A percentile compares a stretch with the other conserved stretches of the same genome.
phyloP scores from a whole-genome alignment of 2,113 vertebrate species.

The Orientallactaga bullata region DNA sequence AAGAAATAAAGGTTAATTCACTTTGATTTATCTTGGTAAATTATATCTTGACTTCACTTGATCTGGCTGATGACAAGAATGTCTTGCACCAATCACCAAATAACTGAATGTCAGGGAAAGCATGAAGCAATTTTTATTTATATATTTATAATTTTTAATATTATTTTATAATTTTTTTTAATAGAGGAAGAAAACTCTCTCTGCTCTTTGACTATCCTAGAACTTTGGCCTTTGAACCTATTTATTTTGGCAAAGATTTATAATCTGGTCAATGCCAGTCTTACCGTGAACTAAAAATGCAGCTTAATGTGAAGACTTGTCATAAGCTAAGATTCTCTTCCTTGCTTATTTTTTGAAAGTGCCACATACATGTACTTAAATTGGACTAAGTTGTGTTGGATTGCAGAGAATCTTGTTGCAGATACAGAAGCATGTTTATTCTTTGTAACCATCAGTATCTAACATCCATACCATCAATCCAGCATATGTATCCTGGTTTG shows the following conservation, averaged over 20 bases:
- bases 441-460: background rate
- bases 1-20: background rate
- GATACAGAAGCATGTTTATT: background rate
- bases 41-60: background rate
- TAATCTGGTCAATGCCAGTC: slow-evolving; percentile 20
- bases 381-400: background rate
- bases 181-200: background rate
- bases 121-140: background rate
- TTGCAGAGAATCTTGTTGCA: background rate
- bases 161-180: too few relatives aligned
- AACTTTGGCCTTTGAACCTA: background rate
- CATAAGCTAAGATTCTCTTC: background rate
- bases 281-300: slow-evolving; percentile 18
- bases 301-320: slow-evolving; percentile 43
- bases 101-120: background rate
- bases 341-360: background rate
- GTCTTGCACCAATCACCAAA: background rate
- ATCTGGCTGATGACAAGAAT: background rate
- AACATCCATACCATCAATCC: background rate
- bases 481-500: background rate
- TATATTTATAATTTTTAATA: too few relatives aligned
- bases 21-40: background rate
- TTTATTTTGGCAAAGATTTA: slow-evolving; percentile 58
- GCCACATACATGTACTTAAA: background rate
- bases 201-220: slow-evolving; percentile 27